Evolutionary conservation across 2,113 vertebrate genomes (phyloP), one percentile per base, ranked within the genome.

Genomic region (Dinomys branickii): DNA sequence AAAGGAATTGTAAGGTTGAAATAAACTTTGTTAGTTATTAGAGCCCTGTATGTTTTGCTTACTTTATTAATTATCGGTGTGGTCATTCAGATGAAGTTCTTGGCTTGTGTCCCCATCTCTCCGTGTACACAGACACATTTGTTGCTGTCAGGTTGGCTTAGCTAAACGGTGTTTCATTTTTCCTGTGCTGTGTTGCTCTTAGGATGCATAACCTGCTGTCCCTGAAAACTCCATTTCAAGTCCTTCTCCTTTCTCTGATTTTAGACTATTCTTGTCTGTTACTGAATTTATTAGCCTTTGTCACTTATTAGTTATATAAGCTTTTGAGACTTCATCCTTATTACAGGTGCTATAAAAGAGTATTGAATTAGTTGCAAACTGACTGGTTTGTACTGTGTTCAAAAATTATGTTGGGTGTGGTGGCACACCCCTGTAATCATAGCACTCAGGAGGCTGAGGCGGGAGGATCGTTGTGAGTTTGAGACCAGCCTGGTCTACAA

Each of bases 261-360:
- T 90, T 63, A 0, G 63, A 3, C 38, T 88, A 63, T 83, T 97
- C 85, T 75, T 59, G 44, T 88, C n/a, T 94, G 33, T 81, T 41
- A 85, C 3, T 52, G 12, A 91, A 61, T 87, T 83, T 84, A 87
- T 84, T 28, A 75, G 35, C 47, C 17, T 91, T 91, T 91, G 35
- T 88, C 94, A 56, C 9, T 91, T 91, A 91, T 92, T 94, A 75
- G 26, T 67, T 85, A 63, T 22, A 30, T 61, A 78, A 90, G 65
- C 61, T 92, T 90, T 95, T 91, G 92, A 85, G 54, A 81, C 33
- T 85, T 83, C 44, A 86, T 92, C n/a, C 85, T 83, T 47, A 89
- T 92, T 73, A 35, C 61, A 91, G 90, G 47, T 82, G 73, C 4
- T 96, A 7, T 85, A 69, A 95, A 95, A 87, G 44, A 67, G 8